These are phyloP conservation scores for Petrocephalus zakoni DNA, from an alignment of 2,113 vertebrate species.

Conservation along the genomic window DNA sequence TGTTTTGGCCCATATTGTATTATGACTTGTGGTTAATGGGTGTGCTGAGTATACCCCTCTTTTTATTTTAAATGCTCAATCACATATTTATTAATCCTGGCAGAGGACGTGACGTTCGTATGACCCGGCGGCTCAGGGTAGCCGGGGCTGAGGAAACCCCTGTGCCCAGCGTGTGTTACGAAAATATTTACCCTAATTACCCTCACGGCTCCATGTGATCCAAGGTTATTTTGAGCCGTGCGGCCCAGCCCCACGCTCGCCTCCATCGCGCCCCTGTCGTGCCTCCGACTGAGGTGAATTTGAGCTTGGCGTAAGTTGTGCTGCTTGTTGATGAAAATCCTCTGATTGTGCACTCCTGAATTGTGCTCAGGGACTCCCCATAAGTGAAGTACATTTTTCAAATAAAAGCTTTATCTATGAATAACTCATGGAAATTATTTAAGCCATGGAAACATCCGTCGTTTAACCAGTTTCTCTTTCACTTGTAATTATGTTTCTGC, in stretches of 20 bases:
- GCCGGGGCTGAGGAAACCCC: slow-evolving; percentile 37
- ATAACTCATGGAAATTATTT: not conserved
- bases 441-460: not conserved
- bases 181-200: slow-evolving; percentile 41
- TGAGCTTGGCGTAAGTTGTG: not conserved
- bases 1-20: not conserved
- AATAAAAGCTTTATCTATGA: not conserved
- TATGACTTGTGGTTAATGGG: not conserved
- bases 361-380: not conserved
- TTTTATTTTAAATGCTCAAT: not conserved
- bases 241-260: slow-evolving; percentile 20
- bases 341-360: not conserved
- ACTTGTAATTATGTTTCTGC: not conserved
- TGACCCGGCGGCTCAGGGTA: not conserved
- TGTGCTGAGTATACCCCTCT: not conserved
- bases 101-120: not conserved
- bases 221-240: slow-evolving; percentile 41
- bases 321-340: not conserved
- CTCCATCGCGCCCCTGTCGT: not conserved
- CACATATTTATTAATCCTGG: not conserved
- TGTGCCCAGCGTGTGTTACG: slow-evolving; percentile 30
- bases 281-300: not conserved
- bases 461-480: not conserved
- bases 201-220: slow-evolving; percentile 36
- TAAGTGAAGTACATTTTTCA: not conserved